Base-by-base conservation (phyloP, 2,888 invertebrate species). In the Mythimna ferrago region DNA sequence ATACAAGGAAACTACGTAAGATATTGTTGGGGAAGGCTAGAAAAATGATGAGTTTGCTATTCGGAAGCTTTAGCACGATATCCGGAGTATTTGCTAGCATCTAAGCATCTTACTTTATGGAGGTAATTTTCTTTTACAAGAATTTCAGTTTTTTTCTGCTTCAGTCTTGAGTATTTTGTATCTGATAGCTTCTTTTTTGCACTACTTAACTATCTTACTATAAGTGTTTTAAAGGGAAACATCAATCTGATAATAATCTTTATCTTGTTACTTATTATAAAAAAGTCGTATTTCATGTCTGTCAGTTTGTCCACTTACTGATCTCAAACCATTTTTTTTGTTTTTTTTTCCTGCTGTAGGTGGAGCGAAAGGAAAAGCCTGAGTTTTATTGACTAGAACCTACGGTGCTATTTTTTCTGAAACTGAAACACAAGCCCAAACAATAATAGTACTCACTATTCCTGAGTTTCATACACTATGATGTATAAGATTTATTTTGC, bases 31-130 rank as follows among this genome's bases (percentile, higher is more conserved):
- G 56, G 19, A 67, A 71, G 61, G 66, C 66, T 78, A 75, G 72
- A 72, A 66, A 81, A 84, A 84, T 84, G 84, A 84, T 78, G 82
- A 84, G 62, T 44, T 63, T 0, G 79, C 80, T 67, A 74, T 72
- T 66, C 19, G 3, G 51, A 58, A 77, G 65, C 81, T 77, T 81
- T 58, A 70, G 63, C 35, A 67, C 60, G 41, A 66, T 66, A 71
- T 74, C 71, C 54, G 32, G 53, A 64, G 65, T 75, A 84, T 78
- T 70, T 71, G 51, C 48, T 16, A 71, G 54, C 57, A 32, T 68
- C 58, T 73, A 66, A 66, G 57, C 57, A 21, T 32, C 51, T 35
- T 53, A 41, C 44, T 83, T 80, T 81, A 80, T 71, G 53, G 10
- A 56, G 48, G 80, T 76, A 68, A 71, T 75, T 66, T 81, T 71